Evolutionary conservation across 2,888 invertebrate species (phyloP).

Genomic region (Ptilodon capucinus): DNA sequence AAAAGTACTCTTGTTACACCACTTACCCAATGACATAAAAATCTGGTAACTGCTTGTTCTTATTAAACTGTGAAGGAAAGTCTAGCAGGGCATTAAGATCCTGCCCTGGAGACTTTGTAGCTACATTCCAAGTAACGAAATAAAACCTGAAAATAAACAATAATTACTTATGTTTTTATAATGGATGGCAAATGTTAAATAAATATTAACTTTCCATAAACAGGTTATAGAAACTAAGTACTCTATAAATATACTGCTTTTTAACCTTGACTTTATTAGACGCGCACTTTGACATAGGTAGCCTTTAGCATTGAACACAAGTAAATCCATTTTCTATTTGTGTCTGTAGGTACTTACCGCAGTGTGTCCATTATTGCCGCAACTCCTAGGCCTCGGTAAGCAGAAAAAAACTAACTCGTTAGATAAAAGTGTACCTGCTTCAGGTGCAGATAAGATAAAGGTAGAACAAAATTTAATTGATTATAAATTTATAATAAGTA

Average conservation of each 20-base stretch:
- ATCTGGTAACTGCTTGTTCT: slow-evolving; percentile 87
- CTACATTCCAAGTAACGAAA: slow-evolving; percentile 96
- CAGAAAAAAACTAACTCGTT: slow-evolving; percentile 21
- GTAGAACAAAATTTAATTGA: slow-evolving; percentile 8
- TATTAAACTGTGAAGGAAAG: slow-evolving; percentile 84
- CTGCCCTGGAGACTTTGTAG: slow-evolving; percentile 88
- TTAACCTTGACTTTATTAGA: slow-evolving; percentile 53
- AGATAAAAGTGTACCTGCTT: slow-evolving; percentile 21
- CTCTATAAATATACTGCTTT: background rate
- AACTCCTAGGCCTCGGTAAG: slow-evolving; percentile 9
- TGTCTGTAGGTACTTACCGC: slow-evolving; percentile 38
- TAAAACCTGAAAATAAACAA: slow-evolving; percentile 90
- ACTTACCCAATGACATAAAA: slow-evolving; percentile 92
- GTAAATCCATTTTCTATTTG: slow-evolving; percentile 1
- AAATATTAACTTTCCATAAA: background rate
- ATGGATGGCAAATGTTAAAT: too few relatives aligned
- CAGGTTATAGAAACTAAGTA: background rate
- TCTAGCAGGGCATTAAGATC: slow-evolving; percentile 88
- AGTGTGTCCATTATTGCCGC: slow-evolving; percentile 54
- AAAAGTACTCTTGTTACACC: slow-evolving; percentile 4
- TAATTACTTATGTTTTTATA: too few relatives aligned
- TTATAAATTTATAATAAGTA: too few relatives aligned
- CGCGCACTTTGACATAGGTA: too few relatives aligned
- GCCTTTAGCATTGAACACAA: slow-evolving; percentile 9
- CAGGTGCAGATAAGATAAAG: slow-evolving; percentile 45